Evolutionary conservation across 2,797 vertebrate genomes (phyloP).

Genomic region (Harpagifer antarcticus): DNA sequence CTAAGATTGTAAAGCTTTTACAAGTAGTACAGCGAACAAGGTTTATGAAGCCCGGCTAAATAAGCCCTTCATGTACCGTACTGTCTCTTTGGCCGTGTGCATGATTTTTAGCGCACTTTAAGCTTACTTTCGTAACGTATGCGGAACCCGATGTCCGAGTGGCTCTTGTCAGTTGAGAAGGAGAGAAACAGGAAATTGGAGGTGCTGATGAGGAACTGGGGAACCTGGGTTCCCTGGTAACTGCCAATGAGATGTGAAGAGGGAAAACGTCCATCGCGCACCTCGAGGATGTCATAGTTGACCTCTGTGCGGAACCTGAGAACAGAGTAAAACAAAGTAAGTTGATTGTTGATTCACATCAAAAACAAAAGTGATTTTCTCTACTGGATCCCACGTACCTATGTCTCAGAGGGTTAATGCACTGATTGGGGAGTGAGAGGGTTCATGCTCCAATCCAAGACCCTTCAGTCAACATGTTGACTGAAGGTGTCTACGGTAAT

Average conservation of each 20-base stretch:
- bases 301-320: slow-evolving; percentile 97
- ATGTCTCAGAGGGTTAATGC: too few relatives aligned
- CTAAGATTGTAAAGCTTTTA: slow-evolving; percentile 14
- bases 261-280: slow-evolving; percentile 94
- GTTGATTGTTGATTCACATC: not conserved
- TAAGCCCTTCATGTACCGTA: not conserved
- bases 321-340: not conserved
- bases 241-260: slow-evolving; percentile 95
- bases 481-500: too few relatives aligned
- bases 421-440: too few relatives aligned
- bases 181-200: slow-evolving; percentile 96
- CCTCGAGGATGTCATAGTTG: slow-evolving; percentile 96
- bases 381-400: too few relatives aligned
- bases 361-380: not conserved
- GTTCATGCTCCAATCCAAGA: too few relatives aligned
- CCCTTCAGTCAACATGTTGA: too few relatives aligned
- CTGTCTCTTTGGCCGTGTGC: not conserved
- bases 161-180: slow-evolving; percentile 98
- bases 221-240: slow-evolving; percentile 98
- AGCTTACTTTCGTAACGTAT: slow-evolving; percentile 96
- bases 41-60: not conserved
- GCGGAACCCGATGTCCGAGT: slow-evolving; percentile 97
- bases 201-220: slow-evolving; percentile 99
- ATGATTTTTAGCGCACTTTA: not conserved
- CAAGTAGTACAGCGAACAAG: not conserved